These are phyloP conservation scores for Drosophila subobscura DNA, from an alignment of 1,140 invertebrate species.

Conservation along the genomic window DNA sequence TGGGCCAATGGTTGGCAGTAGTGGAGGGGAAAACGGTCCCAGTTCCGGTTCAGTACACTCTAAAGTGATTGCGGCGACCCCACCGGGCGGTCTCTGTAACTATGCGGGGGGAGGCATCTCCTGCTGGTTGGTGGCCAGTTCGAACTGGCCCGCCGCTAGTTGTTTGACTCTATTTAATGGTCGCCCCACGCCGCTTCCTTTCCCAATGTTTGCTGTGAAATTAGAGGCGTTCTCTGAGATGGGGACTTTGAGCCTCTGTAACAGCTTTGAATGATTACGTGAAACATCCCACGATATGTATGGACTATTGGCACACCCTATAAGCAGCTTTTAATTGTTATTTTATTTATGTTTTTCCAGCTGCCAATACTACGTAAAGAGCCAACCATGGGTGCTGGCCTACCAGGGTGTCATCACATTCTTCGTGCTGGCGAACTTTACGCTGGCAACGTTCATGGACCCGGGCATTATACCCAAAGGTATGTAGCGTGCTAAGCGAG, in stretches of 20 bases:
- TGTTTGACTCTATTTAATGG: conserved; percentile 5
- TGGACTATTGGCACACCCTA: no score
- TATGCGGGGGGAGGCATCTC: background rate
- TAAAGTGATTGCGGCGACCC: conserved; percentile 64
- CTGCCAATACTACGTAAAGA: conserved; percentile 92
- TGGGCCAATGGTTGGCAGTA: no score
- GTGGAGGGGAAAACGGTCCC: conserved; percentile 46
- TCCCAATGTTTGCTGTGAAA: no score
- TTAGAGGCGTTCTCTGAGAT: no score
- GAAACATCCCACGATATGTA: no score
- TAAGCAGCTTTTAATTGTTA: no score
- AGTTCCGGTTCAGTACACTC: conserved; percentile 71
- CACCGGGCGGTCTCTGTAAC: conserved; percentile 11
- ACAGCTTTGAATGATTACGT: no score
- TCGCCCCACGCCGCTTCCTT: background rate
- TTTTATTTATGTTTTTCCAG: conserved; percentile 86
- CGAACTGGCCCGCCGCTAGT: no score
- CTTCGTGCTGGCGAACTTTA: conserved; percentile 99
- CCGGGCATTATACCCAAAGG: conserved; percentile 99
- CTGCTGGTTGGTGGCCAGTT: background rate
- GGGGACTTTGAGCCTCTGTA: no score
- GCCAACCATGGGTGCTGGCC: conserved; percentile 94
- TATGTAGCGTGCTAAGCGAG: conserved; percentile 84
- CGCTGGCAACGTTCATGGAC: conserved; percentile 99
- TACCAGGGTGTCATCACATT: conserved; percentile 97